Conservation (phyloP, 2,797 vertebrate species). For the Schizopygopsis malacanthus region DNA sequence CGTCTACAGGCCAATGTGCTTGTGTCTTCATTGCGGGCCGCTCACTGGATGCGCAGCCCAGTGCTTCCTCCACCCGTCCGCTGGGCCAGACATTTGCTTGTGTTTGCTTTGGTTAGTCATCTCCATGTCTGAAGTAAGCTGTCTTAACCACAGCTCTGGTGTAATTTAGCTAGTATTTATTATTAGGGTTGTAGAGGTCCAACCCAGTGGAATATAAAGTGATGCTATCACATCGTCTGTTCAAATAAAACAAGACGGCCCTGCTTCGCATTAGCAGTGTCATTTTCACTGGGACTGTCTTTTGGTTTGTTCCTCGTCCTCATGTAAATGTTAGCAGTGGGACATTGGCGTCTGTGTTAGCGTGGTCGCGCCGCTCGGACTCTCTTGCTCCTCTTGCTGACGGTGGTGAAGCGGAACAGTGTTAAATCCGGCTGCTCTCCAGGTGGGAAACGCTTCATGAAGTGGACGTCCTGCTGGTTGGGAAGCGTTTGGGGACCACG, state of each 20-base stretch:
- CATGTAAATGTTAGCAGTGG: slow-evolving; percentile 47
- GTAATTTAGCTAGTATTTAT: slow-evolving; percentile 48
- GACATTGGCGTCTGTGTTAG: slow-evolving; percentile 65
- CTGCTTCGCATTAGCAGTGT: slow-evolving; percentile 40
- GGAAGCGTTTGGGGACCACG: slow-evolving; percentile 80
- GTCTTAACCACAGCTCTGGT: slow-evolving; percentile 46
- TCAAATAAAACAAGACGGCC: slow-evolving; percentile 37
- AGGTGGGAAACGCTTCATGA: slow-evolving; percentile 84
- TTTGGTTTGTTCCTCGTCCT: slow-evolving; percentile 43
- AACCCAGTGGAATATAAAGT: slow-evolving; percentile 52
- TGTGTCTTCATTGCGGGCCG: slow-evolving; percentile 41
- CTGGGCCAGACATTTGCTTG: slow-evolving; percentile 17
- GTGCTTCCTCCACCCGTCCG: slow-evolving; percentile 24
- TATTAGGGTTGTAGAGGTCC: slow-evolving; percentile 50
- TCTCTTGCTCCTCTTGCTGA: slow-evolving; percentile 80
- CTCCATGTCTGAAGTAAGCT: slow-evolving; percentile 31
- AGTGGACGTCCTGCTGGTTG: slow-evolving; percentile 85
- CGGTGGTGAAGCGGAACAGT: slow-evolving; percentile 83
- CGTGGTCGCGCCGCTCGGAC: slow-evolving; percentile 79
- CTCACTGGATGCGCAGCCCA: slow-evolving; percentile 49
- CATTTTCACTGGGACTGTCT: slow-evolving; percentile 50
- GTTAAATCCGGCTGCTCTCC: slow-evolving; percentile 81
- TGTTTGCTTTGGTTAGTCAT: slow-evolving; percentile 47
- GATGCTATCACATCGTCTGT: slow-evolving; percentile 33
- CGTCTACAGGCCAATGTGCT: slow-evolving; percentile 25